Base-by-base conservation (phyloP, 2,888 invertebrate genomes). In the Athrips mouffetella region DNA sequence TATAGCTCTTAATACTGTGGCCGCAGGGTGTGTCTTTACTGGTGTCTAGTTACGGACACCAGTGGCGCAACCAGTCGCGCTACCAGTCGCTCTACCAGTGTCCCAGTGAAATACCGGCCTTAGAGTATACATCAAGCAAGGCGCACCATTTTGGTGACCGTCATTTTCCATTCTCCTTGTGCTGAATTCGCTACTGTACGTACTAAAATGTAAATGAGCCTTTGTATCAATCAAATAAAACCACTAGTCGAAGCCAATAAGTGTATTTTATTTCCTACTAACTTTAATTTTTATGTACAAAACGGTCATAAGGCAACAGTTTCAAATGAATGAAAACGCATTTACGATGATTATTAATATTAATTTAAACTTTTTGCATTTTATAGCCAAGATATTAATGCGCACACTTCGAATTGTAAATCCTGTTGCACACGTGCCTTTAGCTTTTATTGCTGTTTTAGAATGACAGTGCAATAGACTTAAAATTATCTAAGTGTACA, bases 241-340 rank as follows among this genome's bases (percentile, higher is more conserved):
- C 63, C 50, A 55, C 45, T 55, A 44, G 39, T 80, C 61, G 83
- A 88, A 88, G 88, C 88, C 85, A 82, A 84, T 87, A 80, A 82
- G 82, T 87, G 82, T 84, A 77, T 77, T 77, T 80, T 85, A 80
- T 80, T 79, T 70, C 70, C 81, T 85, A 86, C 85, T 75, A 82
- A 83, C 75, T 73, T 75, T 71, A 76, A 80, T 76, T 79, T 74
- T 81, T 87, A 88, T 86, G 73, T 88, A 88, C 88, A 88, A 87
- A 87, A 86, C 79, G 74, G 77, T 84, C 72, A 80, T 88, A 88
- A 87, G 87, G 87, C 87, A 88, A 84, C 86, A 80, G 79, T 83
- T 82, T 66, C 64, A 84, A 87, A 82, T 74, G 60, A 84, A 81
- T 76, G 63, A 73, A 75, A 84, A 79, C 72, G 76, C 75, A 67